Percentiles rank a stretch among this genome's conserved stretches.
Conservation (phyloP, 2,888 invertebrate species). For the Andrena dorsata region DNA sequence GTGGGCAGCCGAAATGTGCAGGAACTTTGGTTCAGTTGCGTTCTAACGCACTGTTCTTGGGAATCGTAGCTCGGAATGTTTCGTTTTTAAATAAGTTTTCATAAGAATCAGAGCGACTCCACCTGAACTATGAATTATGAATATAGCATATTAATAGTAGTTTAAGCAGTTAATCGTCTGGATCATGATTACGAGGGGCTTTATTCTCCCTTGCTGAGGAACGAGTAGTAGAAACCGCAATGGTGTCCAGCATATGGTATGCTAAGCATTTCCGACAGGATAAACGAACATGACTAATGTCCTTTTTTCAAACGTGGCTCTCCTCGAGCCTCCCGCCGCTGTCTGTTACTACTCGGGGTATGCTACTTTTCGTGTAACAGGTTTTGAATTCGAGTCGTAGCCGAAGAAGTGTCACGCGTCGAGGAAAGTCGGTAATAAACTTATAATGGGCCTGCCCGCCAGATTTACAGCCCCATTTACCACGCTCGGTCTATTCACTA, state of each 20-base stretch:
- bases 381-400: constrained; percentile 63
- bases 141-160: too few relatives aligned
- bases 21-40: too few relatives aligned
- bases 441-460: constrained; percentile 78
- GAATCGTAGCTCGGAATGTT: too few relatives aligned
- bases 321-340: background rate
- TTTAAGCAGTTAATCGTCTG: too few relatives aligned
- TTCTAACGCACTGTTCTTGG: too few relatives aligned
- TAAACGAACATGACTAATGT: constrained; percentile 67
- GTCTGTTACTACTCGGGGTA: constrained; percentile 42
- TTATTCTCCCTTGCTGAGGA: constrained; percentile 3
- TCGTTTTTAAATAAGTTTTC: background rate
- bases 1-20: too few relatives aligned
- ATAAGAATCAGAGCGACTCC: too few relatives aligned
- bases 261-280: constrained; percentile 58
- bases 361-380: constrained; percentile 60
- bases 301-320: background rate
- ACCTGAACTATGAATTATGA: too few relatives aligned
- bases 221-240: constrained; percentile 19
- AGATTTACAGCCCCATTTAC: constrained; percentile 78
- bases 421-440: constrained; percentile 78
- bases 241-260: constrained; percentile 40
- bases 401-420: constrained; percentile 78
- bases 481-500: constrained; percentile 60
- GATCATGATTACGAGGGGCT: background rate